Conservation (phyloP, 1,140 invertebrate genomes). For the Bacillus rossius region DNA sequence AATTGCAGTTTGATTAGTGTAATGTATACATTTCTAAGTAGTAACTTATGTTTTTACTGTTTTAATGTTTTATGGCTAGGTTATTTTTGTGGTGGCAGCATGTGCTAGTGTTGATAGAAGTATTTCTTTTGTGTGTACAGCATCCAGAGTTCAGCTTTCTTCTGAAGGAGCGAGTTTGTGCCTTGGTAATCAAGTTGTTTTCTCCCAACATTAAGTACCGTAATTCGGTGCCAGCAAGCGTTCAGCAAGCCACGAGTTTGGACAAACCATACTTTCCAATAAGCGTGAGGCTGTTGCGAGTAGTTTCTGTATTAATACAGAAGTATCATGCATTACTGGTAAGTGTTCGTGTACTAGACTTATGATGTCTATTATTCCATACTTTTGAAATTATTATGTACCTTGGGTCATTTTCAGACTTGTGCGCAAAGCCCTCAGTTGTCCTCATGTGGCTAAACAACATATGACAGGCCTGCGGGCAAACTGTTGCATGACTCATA, state of each 20-base stretch:
- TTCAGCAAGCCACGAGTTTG: conserved; percentile 55
- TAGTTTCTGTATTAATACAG: conserved; percentile 89
- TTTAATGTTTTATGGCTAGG: no score
- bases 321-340: conserved; percentile 92
- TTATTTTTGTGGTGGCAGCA: no score
- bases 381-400: not conserved
- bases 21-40: no score
- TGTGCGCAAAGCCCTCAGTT: no score
- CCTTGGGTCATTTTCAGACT: not conserved
- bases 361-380: no score
- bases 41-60: not conserved
- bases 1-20: no score
- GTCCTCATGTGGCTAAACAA: no score
- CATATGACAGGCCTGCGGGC: no score
- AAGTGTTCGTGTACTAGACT: conserved; percentile 30
- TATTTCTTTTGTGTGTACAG: conserved; percentile 49
- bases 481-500: no score
- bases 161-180: conserved; percentile 94
- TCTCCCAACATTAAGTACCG: conserved; percentile 93
- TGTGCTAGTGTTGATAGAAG: conserved; percentile 7
- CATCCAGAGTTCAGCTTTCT: conserved; percentile 93
- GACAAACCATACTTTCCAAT: conserved; percentile 97
- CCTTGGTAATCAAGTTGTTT: conserved; percentile 95
- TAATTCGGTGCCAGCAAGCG: conserved; percentile 47
- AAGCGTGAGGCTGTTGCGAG: conserved; percentile 87